Percentiles rank a stretch among this genome's conserved stretches.
phyloP scores from a whole-genome alignment of 2,113 vertebrate genomes.

The Oceanites oceanicus region DNA sequence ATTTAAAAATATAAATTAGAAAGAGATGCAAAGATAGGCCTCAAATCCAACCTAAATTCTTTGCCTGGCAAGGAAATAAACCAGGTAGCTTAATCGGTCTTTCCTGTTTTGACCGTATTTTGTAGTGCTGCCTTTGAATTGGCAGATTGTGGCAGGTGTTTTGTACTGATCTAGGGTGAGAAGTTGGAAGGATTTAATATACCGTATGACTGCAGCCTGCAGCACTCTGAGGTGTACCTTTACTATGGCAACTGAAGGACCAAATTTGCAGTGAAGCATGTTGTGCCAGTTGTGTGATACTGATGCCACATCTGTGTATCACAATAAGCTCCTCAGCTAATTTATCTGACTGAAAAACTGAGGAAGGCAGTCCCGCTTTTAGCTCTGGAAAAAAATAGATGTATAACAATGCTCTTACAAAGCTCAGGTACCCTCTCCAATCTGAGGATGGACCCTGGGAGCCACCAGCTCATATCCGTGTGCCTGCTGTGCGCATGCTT shows the following conservation, averaged over 20 bases:
- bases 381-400: background rate
- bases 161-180: background rate
- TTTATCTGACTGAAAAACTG: background rate
- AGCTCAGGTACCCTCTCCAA: background rate
- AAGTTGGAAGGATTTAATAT: background rate
- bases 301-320: fast-evolving
- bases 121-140: background rate
- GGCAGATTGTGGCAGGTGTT: background rate
- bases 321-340: fast-evolving
- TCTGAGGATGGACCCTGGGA: background rate
- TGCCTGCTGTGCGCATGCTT: background rate
- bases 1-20: background rate
- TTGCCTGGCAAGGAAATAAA: background rate
- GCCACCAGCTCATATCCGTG: fast-evolving
- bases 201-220: background rate
- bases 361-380: background rate
- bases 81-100: background rate
- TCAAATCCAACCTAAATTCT: background rate
- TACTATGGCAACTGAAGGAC: background rate
- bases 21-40: background rate
- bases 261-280: background rate
- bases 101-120: background rate
- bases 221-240: background rate
- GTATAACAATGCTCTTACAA: background rate
- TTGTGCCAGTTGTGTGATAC: background rate